Evolutionary conservation across 2,888 invertebrate species (phyloP).

Genomic region (Poecilus cupreus): DNA sequence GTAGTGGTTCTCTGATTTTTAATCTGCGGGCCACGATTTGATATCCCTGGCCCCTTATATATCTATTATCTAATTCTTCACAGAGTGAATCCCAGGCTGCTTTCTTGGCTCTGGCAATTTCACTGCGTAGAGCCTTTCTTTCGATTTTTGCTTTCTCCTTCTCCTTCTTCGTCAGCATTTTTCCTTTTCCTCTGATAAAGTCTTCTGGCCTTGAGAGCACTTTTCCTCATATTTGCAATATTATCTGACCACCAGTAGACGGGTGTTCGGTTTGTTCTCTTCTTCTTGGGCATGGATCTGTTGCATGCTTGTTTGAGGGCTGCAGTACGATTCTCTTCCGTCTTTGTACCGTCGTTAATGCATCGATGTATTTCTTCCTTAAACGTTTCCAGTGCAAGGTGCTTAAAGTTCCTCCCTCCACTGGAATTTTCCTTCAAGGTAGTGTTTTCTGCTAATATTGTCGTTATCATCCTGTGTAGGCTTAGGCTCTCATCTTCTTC

Average conservation of each 20-base stretch:
- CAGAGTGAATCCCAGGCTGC: background rate
- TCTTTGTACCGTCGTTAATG: background rate
- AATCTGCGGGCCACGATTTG: background rate
- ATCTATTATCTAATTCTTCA: background rate
- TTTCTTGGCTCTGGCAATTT: background rate
- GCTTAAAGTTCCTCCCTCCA: background rate
- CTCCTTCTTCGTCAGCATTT: background rate
- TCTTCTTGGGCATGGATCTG: background rate
- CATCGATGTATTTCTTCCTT: background rate
- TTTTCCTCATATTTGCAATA: background rate
- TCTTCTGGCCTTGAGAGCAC: background rate
- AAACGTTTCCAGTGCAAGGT: background rate
- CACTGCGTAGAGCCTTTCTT: background rate
- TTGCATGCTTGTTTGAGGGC: background rate
- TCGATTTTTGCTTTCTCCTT: background rate
- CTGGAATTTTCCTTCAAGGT: too few species aligned
- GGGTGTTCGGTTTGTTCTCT: background rate
- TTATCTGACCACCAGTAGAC: background rate
- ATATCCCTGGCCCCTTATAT: conserved; percentile 10
- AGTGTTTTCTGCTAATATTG: background rate
- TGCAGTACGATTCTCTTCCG: background rate
- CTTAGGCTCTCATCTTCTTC: background rate
- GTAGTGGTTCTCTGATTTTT: background rate
- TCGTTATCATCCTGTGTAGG: background rate
- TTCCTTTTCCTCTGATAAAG: background rate